Percentiles rank a stretch among this genome's conserved stretches.
phyloP scores from a whole-genome alignment of 2,113 vertebrate genomes.

The Emberiza fucata region DNA sequence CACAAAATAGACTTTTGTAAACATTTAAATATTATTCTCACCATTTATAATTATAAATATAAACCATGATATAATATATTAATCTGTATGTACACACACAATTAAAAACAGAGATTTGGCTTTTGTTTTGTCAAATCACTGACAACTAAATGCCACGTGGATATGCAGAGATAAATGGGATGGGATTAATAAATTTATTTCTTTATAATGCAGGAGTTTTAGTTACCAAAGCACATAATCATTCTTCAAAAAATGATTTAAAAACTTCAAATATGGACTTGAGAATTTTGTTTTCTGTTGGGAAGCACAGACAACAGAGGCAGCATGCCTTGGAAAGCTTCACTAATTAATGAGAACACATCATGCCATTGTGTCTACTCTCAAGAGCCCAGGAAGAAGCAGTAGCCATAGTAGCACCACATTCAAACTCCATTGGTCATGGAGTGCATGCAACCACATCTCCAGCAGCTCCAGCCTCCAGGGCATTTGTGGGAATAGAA shows the following conservation, averaged over 20 bases:
- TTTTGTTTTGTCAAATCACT: not conserved
- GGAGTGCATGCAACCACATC: not conserved
- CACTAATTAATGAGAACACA: not conserved
- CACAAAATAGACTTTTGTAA: not conserved
- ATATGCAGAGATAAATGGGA: not conserved
- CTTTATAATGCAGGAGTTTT: accelerated
- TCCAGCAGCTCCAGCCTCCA: not conserved
- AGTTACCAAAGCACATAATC: not conserved
- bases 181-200: not conserved
- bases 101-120: not conserved
- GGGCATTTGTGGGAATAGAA: not conserved
- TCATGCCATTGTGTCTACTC: not conserved
- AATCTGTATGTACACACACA: not conserved
- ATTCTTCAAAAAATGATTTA: not conserved
- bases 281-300: not conserved
- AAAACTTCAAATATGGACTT: not conserved
- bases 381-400: not conserved
- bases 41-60: not conserved
- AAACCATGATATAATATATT: not conserved
- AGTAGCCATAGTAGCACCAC: not conserved
- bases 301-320: not conserved
- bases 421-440: not conserved
- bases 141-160: not conserved
- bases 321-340: not conserved
- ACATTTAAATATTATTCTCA: not conserved